Evolutionary conservation across 1,140 invertebrate species (phyloP).

Genomic region (Drosophila nasuta): DNA sequence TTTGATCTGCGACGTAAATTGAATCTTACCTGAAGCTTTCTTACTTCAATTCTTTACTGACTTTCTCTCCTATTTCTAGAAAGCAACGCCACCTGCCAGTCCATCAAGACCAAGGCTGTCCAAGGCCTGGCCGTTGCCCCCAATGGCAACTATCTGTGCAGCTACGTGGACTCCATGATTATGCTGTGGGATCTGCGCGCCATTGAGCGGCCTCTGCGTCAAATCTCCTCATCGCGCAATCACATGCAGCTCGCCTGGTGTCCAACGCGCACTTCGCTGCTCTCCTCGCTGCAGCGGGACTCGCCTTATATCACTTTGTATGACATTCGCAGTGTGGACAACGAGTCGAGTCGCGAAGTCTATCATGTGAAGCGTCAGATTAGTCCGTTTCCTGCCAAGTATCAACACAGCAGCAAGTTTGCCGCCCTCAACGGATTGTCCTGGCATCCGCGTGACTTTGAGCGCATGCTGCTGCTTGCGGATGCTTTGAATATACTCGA

Average conservation of each 20-base stretch:
- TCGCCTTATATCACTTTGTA: conserved; percentile 77
- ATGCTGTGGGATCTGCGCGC: conserved; percentile 94
- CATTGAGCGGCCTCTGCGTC: conserved; percentile 93
- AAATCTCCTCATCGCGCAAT: conserved; percentile 89
- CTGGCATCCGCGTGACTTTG: conserved; percentile 79
- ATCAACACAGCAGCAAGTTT: conserved; percentile 62
- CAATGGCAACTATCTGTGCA: conserved; percentile 91
- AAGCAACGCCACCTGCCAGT: conserved; percentile 89
- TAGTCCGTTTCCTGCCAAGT: conserved; percentile 77
- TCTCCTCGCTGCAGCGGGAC: conserved; percentile 78
- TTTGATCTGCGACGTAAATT: conserved; percentile 94
- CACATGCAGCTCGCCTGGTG: conserved; percentile 94
- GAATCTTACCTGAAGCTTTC: neutral
- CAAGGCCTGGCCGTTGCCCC: conserved; percentile 92
- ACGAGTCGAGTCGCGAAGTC: conserved; percentile 68
- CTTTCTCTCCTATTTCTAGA: conserved; percentile 85
- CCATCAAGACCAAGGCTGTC: conserved; percentile 93
- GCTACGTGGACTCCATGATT: conserved; percentile 92
- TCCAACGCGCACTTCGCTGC: conserved; percentile 88
- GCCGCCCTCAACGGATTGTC: conserved; percentile 61
- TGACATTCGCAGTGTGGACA: conserved; percentile 77
- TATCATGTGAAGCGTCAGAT: conserved; percentile 80
- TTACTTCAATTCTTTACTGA: neutral
- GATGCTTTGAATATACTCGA: conserved; percentile 74
- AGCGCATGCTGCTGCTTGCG: conserved; percentile 71